Percentiles rank a stretch among this genome's conserved stretches.
These are phyloP conservation scores for Pedicia rivosa DNA, from an alignment of 2,888 invertebrate species.

Conservation along the genomic window DNA sequence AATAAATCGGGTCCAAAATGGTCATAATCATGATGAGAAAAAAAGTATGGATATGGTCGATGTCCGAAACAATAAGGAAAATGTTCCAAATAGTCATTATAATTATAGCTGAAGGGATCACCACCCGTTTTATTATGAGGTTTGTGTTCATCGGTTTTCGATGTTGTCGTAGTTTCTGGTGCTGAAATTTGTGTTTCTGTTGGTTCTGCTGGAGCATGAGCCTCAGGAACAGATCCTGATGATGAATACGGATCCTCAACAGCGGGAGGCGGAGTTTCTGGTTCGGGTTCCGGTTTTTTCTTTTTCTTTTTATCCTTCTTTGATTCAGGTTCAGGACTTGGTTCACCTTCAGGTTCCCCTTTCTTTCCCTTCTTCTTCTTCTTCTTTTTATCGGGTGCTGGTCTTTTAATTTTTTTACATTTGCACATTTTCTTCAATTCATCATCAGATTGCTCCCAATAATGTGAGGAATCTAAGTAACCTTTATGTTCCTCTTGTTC, in stretches of 20 bases:
- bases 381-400: background rate
- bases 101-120: too few relatives aligned
- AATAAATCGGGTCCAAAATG: too few relatives aligned
- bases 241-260: too few relatives aligned
- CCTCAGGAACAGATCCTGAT: background rate
- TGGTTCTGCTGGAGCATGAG: background rate
- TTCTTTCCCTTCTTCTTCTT: too few relatives aligned
- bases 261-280: too few relatives aligned
- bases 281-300: background rate
- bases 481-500: background rate
- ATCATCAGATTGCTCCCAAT: background rate
- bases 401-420: background rate
- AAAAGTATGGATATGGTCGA: too few relatives aligned
- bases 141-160: too few relatives aligned
- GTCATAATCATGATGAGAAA: too few relatives aligned
- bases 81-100: too few relatives aligned
- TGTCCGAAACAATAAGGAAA: too few relatives aligned
- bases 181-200: background rate
- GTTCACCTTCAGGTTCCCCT: too few relatives aligned
- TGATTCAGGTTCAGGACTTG: background rate
- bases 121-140: too few relatives aligned
- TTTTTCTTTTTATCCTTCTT: background rate
- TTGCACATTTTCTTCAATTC: background rate
- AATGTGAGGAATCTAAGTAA: background rate
- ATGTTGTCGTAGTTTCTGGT: background rate